phyloP scores from a whole-genome alignment of 1,140 invertebrate genomes.

The Drosophila rufa region DNA sequence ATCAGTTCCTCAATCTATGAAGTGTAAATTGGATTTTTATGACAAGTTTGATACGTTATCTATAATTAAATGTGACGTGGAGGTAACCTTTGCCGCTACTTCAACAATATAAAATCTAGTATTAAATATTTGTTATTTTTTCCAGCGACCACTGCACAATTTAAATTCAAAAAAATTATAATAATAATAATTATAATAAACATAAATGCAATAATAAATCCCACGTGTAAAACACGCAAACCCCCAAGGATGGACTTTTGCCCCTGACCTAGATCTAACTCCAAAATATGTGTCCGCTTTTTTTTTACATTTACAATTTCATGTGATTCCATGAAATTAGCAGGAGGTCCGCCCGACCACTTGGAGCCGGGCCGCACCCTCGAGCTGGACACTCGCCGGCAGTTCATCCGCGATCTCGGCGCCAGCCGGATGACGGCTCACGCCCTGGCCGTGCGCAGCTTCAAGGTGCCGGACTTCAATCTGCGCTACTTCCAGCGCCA shows the following conservation, averaged over 20 bases:
- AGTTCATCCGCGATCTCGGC: constrained; percentile 50
- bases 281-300: constrained; percentile 16
- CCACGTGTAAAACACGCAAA: background rate
- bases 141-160: background rate
- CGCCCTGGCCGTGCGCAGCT: constrained; percentile 29
- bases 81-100: too few relatives aligned
- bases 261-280: constrained; percentile 22
- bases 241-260: background rate
- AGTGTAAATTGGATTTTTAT: background rate
- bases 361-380: background rate
- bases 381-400: constrained; percentile 39
- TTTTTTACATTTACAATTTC: constrained; percentile 35
- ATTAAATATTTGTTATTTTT: background rate
- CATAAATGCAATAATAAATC: too few relatives aligned
- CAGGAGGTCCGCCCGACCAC: background rate
- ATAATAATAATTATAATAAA: too few relatives aligned
- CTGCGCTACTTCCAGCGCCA: constrained; percentile 41
- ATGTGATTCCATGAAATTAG: constrained; percentile 43
- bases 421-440: constrained; percentile 45
- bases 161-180: background rate
- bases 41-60: background rate
- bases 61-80: background rate
- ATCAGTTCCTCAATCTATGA: background rate
- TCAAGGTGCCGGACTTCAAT: constrained; percentile 47
- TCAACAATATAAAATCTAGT: background rate